Evolutionary conservation across 2,113 vertebrate species (phyloP).

Genomic region (Marcusenius ussheri): DNA sequence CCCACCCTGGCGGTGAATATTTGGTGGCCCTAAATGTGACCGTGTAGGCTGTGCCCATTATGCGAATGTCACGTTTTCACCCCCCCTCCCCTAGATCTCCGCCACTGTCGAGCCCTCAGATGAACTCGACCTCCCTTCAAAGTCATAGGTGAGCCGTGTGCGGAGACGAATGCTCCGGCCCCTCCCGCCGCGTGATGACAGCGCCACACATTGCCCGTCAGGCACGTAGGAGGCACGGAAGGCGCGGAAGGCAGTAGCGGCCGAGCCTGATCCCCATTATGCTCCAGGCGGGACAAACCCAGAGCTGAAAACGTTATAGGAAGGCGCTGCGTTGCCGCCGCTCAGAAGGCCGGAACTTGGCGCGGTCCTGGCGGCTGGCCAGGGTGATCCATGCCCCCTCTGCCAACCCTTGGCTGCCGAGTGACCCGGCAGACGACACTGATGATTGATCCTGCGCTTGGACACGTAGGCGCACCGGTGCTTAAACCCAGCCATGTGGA

Average conservation of each 20-base stretch:
- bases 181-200: not conserved
- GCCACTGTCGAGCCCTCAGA: not conserved
- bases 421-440: not conserved
- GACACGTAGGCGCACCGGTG: not conserved
- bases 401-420: not conserved
- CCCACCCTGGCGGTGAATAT: not conserved
- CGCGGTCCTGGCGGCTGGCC: not conserved
- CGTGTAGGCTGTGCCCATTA: not conserved
- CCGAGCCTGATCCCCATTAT: not conserved
- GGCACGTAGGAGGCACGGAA: not conserved
- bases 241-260: not conserved
- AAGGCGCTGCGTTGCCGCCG: not conserved
- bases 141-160: not conserved
- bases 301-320: not conserved
- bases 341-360: not conserved
- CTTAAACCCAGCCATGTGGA: conserved; percentile 18
- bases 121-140: not conserved
- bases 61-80: not conserved
- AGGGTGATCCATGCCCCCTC: not conserved
- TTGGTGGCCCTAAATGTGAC: not conserved
- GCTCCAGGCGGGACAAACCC: not conserved
- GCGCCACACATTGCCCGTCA: not conserved
- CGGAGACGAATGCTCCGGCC: not conserved
- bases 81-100: not conserved
- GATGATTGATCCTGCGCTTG: conserved; percentile 10